Evolutionary conservation across 2,888 invertebrate genomes (phyloP).

Genomic region (Conchocele bisecta): DNA sequence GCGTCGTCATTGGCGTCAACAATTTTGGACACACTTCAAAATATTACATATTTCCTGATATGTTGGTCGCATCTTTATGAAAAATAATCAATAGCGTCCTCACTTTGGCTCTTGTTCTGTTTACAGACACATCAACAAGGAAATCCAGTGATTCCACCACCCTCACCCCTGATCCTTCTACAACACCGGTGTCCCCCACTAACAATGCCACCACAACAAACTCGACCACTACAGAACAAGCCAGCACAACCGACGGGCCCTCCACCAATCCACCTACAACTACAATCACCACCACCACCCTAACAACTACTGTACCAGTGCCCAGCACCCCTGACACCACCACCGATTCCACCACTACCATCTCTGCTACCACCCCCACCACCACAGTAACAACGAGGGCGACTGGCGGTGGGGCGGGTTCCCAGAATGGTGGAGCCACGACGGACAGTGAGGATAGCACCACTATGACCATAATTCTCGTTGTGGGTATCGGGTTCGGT

Average conservation of each 20-base stretch:
- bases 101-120: too few species aligned
- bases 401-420: background rate
- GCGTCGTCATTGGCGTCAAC: too few species aligned
- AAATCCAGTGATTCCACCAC: background rate
- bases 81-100: too few species aligned
- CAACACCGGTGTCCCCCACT: background rate
- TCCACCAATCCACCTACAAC: slow-evolving; percentile 2
- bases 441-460: slow-evolving; percentile 1
- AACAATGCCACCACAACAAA: background rate
- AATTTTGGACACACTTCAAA: too few species aligned
- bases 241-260: background rate
- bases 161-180: background rate
- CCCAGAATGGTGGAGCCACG: background rate
- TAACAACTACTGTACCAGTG: too few species aligned
- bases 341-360: too few species aligned
- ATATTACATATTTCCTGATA: too few species aligned
- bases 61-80: too few species aligned
- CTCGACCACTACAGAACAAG: background rate
- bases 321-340: too few species aligned
- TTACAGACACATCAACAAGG: too few species aligned
- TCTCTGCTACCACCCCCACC: background rate
- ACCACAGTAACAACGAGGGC: background rate
- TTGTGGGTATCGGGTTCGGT: slow-evolving; percentile 5
- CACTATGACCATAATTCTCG: slow-evolving; percentile 14
- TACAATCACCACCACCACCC: background rate